phyloP scores from a whole-genome alignment of 1,140 invertebrate genomes.

The Heliconius nattereri region DNA sequence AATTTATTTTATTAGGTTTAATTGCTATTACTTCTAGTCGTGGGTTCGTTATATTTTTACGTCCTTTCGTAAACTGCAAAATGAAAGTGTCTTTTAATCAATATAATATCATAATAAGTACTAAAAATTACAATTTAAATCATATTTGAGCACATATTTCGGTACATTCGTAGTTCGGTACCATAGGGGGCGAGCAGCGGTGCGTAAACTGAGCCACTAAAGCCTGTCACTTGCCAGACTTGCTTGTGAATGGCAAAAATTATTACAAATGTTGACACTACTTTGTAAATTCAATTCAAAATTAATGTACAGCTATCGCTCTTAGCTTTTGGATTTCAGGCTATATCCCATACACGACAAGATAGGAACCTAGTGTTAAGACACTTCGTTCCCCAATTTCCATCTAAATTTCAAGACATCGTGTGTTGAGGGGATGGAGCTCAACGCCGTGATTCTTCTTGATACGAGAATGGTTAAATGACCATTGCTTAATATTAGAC shows the following conservation, averaged over 20 bases:
- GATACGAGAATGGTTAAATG: too few species aligned
- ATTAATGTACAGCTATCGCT: neutral
- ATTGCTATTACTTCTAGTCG: too few species aligned
- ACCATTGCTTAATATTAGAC: too few species aligned
- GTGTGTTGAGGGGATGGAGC: too few species aligned
- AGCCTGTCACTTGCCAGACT: slow-evolving; percentile 41
- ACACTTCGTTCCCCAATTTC: too few species aligned
- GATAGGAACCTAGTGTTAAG: too few species aligned
- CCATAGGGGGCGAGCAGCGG: slow-evolving; percentile 31
- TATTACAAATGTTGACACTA: slow-evolving; percentile 21
- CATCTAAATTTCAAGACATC: too few species aligned
- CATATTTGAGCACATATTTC: neutral
- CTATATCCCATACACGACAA: too few species aligned
- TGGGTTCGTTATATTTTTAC: too few species aligned
- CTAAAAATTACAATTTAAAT: neutral
- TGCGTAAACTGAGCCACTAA: slow-evolving; percentile 49
- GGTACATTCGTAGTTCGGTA: neutral
- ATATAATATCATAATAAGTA: neutral
- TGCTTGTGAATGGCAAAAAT: slow-evolving; percentile 36
- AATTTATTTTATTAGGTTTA: too few species aligned
- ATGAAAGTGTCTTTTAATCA: neutral
- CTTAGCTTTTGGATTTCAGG: neutral
- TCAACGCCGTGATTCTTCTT: too few species aligned
- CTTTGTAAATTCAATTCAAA: neutral
- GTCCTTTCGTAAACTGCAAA: too few species aligned